Percentiles rank a stretch among this genome's conserved stretches.
These are phyloP conservation scores for Gonioctena quinquepunctata DNA, from an alignment of 1,140 invertebrate species.

Conservation along the genomic window DNA sequence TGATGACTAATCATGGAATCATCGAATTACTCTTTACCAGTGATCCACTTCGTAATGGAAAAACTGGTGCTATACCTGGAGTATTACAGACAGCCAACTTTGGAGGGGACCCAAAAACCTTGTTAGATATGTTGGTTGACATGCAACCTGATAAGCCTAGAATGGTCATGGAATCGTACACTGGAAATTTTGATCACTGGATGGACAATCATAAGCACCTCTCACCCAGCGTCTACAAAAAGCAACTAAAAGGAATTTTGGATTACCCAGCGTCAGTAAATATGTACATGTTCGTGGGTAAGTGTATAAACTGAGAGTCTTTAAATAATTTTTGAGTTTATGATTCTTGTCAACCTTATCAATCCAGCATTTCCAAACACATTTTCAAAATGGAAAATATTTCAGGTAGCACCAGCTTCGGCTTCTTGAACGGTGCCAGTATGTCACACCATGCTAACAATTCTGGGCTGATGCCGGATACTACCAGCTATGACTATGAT, in stretches of 20 bases:
- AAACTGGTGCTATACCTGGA: constrained; percentile 7
- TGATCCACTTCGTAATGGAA: neutral
- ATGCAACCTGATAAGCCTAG: constrained; percentile 62
- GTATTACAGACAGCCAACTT: constrained; percentile 58
- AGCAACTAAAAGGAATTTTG: constrained; percentile 34
- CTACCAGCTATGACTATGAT: constrained; percentile 66
- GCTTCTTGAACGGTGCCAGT: constrained; percentile 66
- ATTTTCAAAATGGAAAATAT: neutral
- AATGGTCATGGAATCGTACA: constrained; percentile 63
- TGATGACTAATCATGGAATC: neutral
- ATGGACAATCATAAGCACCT: constrained; percentile 38
- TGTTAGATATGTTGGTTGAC: constrained; percentile 53
- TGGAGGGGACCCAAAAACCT: constrained; percentile 44
- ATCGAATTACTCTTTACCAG: neutral
- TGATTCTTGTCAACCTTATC: neutral
- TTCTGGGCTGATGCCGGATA: constrained; percentile 55
- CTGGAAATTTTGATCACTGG: constrained; percentile 66
- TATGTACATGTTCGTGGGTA: constrained; percentile 72
- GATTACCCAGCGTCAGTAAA: constrained; percentile 62
- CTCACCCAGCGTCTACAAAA: constrained; percentile 11
- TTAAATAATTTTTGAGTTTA: neutral
- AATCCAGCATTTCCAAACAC: neutral
- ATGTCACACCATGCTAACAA: constrained; percentile 12
- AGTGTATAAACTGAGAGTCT: neutral
- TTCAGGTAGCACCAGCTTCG: constrained; percentile 64